phyloP scores from a whole-genome alignment of 2,888 invertebrate species.

The Scrobipalpa atriplicella region DNA sequence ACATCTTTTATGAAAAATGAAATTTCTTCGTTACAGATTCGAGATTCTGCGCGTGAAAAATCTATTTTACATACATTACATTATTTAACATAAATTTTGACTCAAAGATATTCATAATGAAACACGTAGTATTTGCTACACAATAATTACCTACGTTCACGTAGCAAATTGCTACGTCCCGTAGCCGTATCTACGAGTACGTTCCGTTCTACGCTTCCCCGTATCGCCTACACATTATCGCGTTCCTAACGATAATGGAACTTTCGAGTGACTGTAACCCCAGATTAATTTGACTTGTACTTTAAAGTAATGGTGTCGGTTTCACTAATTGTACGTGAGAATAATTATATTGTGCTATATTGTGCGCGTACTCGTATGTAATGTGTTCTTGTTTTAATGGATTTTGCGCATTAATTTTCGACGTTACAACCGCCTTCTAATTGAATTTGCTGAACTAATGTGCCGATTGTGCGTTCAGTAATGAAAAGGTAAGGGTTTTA shows the following conservation, averaged over 20 bases:
- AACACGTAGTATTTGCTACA: neutral
- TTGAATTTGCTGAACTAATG: constrained; percentile 24
- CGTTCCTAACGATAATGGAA: constrained; percentile 80
- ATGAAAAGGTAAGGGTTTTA: constrained; percentile 7
- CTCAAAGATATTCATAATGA: too few species aligned
- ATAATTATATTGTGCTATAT: constrained; percentile 68
- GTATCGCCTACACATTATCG: constrained; percentile 68
- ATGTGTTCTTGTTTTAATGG: constrained; percentile 57
- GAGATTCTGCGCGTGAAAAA: too few species aligned
- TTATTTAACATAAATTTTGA: too few species aligned
- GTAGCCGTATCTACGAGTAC: constrained; percentile 26
- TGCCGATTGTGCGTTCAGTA: neutral
- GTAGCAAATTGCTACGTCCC: constrained; percentile 25
- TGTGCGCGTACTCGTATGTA: constrained; percentile 53
- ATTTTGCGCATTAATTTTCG: constrained; percentile 40
- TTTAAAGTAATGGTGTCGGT: constrained; percentile 78
- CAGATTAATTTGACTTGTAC: constrained; percentile 79
- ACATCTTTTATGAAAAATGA: too few species aligned
- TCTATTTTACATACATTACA: too few species aligned
- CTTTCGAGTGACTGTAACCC: constrained; percentile 79
- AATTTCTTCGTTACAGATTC: too few species aligned
- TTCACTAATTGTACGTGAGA: constrained; percentile 79
- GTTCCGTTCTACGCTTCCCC: constrained; percentile 37
- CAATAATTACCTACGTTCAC: constrained; percentile 11
- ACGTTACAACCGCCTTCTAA: constrained; percentile 14